phyloP scores from a whole-genome alignment of 2,797 vertebrate species.

The Acipenser ruthenus region DNA sequence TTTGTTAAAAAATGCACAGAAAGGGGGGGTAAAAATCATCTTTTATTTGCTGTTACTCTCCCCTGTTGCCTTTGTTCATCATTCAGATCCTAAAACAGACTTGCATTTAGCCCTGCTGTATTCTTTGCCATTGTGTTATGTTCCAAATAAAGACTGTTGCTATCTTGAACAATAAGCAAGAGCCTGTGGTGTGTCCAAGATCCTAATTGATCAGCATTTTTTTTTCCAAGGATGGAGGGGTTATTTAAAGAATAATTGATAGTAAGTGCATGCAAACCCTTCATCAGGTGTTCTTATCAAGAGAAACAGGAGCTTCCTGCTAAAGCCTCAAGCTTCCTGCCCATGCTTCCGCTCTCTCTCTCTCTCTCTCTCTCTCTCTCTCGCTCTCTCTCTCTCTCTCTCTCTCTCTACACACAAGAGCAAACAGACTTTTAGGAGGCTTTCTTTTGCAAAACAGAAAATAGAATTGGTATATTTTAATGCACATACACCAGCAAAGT shows the following conservation, averaged over 20 bases:
- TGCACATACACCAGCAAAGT: too few relatives aligned
- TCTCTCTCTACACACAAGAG: constrained; percentile 28
- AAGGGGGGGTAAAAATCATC: too few relatives aligned
- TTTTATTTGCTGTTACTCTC: too few relatives aligned
- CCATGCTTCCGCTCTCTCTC: constrained; percentile 54
- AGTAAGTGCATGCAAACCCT: constrained; percentile 43
- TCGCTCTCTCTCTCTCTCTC: too few relatives aligned
- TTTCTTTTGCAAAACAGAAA: constrained; percentile 26
- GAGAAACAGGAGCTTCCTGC: constrained; percentile 67
- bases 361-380: constrained; percentile 14
- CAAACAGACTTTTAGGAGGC: constrained; percentile 33
- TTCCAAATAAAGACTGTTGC: too few relatives aligned
- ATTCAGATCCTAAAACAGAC: too few relatives aligned
- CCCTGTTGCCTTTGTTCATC: too few relatives aligned
- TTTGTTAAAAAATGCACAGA: too few relatives aligned
- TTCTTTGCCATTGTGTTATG: too few relatives aligned
- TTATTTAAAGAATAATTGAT: constrained; percentile 67
- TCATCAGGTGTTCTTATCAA: constrained; percentile 76
- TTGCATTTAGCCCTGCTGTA: too few relatives aligned
- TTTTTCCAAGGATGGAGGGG: constrained; percentile 18
- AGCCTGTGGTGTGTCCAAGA: neutral
- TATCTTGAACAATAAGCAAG: too few relatives aligned
- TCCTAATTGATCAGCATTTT: neutral
- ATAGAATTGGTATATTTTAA: neutral
- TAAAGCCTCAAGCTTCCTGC: constrained; percentile 72